Conservation (phyloP, 2,113 vertebrate genomes). For the Varanus komodoensis region DNA sequence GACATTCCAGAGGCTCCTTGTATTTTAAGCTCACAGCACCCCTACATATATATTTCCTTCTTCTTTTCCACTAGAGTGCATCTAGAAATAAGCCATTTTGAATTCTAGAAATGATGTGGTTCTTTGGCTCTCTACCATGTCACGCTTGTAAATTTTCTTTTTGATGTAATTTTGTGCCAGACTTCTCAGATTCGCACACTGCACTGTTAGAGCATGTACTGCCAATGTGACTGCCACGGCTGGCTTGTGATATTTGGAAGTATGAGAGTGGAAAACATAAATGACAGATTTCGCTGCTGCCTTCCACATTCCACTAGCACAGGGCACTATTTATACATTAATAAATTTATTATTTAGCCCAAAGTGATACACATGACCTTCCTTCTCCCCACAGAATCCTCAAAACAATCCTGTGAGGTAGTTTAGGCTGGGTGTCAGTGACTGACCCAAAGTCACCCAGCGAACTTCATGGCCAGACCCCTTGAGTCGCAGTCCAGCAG, state of each 20-base stretch:
- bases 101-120: not conserved
- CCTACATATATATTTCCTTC: not conserved
- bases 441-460: too few species aligned
- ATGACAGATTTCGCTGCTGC: not conserved
- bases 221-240: not conserved
- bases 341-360: too few species aligned
- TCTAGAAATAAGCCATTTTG: not conserved
- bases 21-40: not conserved
- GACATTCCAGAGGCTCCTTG: not conserved
- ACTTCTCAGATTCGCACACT: not conserved
- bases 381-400: too few species aligned
- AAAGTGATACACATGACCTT: too few species aligned
- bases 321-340: not conserved
- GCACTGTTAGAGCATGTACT: not conserved
- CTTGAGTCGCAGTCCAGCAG: too few species aligned
- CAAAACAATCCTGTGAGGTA: too few species aligned
- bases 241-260: not conserved
- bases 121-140: not conserved
- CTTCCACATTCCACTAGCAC: too few species aligned
- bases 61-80: not conserved
- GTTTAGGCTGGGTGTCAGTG: too few species aligned
- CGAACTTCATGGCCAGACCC: too few species aligned
- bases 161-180: not conserved
- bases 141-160: not conserved
- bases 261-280: not conserved